phyloP scores from a whole-genome alignment of 2,113 vertebrate genomes.

The Deroptyus accipitrinus region DNA sequence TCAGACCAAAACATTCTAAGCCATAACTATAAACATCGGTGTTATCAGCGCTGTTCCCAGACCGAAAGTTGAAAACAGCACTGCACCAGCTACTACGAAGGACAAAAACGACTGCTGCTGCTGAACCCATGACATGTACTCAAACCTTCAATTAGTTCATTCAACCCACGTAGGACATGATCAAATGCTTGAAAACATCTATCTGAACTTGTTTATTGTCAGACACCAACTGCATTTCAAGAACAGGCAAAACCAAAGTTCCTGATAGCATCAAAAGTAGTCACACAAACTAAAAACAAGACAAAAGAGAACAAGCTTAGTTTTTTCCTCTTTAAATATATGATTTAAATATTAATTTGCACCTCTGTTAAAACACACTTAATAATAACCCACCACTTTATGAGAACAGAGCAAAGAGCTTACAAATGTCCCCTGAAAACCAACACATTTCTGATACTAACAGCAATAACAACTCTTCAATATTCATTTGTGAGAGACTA shows the following conservation, averaged over 20 bases:
- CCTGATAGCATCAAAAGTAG: neutral
- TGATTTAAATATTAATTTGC: neutral
- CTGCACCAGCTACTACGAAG: too few species aligned
- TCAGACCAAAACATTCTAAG: too few species aligned
- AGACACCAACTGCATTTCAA: neutral
- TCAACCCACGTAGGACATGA: neutral
- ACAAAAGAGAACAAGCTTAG: neutral
- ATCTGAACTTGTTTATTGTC: neutral
- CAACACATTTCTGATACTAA: neutral
- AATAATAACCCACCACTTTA: neutral
- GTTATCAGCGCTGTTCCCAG: too few species aligned
- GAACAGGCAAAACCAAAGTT: neutral
- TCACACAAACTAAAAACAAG: neutral
- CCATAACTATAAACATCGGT: too few species aligned
- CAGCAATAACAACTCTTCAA: neutral
- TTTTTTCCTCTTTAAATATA: fast-evolving
- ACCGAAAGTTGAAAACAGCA: too few species aligned
- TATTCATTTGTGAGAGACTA: neutral
- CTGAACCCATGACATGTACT: neutral
- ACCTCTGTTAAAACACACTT: neutral
- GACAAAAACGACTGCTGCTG: too few species aligned
- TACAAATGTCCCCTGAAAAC: neutral
- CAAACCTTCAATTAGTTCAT: neutral
- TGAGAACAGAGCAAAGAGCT: neutral
- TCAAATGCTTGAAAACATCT: neutral